Evolutionary conservation across 2,888 invertebrate genomes (phyloP), one percentile per base, ranked within the genome.

Genomic region (Sesamia inferens): DNA sequence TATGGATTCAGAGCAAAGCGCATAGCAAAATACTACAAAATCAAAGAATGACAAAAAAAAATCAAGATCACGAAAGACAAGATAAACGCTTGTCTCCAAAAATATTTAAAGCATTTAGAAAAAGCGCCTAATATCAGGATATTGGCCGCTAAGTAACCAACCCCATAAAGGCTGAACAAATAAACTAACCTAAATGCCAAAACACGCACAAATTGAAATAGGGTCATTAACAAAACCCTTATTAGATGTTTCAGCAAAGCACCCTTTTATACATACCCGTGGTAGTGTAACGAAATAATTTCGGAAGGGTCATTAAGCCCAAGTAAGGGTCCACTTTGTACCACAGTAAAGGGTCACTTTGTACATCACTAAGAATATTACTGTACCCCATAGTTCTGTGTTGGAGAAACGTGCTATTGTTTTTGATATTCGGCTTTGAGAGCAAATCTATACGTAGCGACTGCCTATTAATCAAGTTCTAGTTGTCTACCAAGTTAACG

Each of bases 221-320:
- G 63, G 70, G 58, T 67, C 55, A 76, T 78, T 76, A 78, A 59
- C 11, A 19, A 67, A 71, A 69, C 69, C 72, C 67, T 71, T 64
- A 79, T 71, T 64, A 79, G 63, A 76, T 78, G 74, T 79, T 82
- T 63, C 62, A 74, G 70, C 76, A 69, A 74, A 75, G 74, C 68
- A 70, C 69, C 73, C 76, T 79, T 84, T 78, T 79, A 71, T 81
- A 74, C 62, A 62, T 61, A 61, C 39, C 71, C 75, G 47, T 54
- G 71, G 71, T 71, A 74, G 63, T 66, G 70, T 73, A 69, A 74
- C 79, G 68, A 76, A 84, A 81, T 84, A 81, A 84, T 83, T 79
- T 83, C 62, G 64, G 68, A 14, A 61, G 55, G 73, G 69, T 83
- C 69, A 76, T 84, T 78, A 71, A 81, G 74, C 67, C 74, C 70